A percentile compares a stretch with the other conserved stretches of the same genome.
These are phyloP conservation scores for Nomada ferruginata DNA, from an alignment of 2,888 invertebrate genomes.

Conservation along the genomic window DNA sequence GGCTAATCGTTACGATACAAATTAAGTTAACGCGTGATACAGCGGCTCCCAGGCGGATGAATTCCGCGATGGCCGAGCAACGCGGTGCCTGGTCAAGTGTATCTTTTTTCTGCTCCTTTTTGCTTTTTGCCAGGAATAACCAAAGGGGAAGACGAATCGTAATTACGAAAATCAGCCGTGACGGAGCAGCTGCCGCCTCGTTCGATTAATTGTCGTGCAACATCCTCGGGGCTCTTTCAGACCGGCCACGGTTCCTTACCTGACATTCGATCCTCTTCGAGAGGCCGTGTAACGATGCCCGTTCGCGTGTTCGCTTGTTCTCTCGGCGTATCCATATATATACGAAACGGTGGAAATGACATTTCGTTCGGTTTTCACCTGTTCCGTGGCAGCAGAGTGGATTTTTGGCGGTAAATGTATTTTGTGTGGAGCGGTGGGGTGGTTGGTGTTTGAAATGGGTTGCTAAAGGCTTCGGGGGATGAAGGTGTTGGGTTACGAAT, in stretches of 20 bases:
- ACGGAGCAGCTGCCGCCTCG: slow-evolving; percentile 57
- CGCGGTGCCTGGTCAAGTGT: neutral
- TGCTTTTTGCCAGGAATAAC: slow-evolving; percentile 11
- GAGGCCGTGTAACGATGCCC: slow-evolving; percentile 34
- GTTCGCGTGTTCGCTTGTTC: slow-evolving; percentile 1
- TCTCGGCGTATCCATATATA: neutral
- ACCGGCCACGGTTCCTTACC: slow-evolving; percentile 34
- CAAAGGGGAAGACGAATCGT: slow-evolving; percentile 55
- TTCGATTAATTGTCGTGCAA: slow-evolving; percentile 59
- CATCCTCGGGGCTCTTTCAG: slow-evolving; percentile 34
- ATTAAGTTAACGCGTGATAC: slow-evolving; percentile 45
- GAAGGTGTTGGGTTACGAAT: no score
- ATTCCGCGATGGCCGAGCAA: slow-evolving; percentile 31
- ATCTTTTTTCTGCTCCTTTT: neutral
- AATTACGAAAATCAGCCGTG: slow-evolving; percentile 66
- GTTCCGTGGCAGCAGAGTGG: neutral
- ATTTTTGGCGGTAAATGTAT: neutral
- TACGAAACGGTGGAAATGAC: no score
- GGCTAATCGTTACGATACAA: slow-evolving; percentile 21
- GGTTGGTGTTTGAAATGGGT: no score
- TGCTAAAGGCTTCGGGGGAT: no score
- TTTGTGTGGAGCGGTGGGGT: no score
- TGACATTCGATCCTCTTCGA: slow-evolving; percentile 36
- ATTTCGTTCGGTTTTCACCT: no score
- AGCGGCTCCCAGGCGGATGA: slow-evolving; percentile 5